Conservation (phyloP, 1,140 invertebrate species). For the Melanaphis sacchari region DNA sequence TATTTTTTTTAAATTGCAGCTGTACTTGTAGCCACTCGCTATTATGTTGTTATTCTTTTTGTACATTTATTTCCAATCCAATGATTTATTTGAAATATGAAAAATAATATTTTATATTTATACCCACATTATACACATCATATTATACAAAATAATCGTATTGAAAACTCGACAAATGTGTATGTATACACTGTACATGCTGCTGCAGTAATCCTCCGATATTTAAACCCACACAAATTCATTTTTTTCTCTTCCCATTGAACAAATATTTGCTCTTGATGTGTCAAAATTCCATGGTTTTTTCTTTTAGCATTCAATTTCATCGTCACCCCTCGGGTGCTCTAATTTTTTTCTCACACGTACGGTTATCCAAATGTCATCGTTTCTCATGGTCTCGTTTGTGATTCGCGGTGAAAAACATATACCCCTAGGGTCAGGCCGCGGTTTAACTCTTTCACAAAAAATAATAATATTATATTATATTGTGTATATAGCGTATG, state of each 20-base stretch:
- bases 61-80: slow-evolving; percentile 26
- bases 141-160: background rate
- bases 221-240: slow-evolving; percentile 46
- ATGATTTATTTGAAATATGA: slow-evolving; percentile 49
- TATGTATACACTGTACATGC: background rate
- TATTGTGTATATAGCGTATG: background rate
- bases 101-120: background rate
- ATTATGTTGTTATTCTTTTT: slow-evolving; percentile 36
- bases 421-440: slow-evolving; percentile 39
- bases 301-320: slow-evolving; percentile 37
- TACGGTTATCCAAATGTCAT: slow-evolving; percentile 39
- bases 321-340: slow-evolving; percentile 32
- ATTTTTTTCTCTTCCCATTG: slow-evolving; percentile 42
- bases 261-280: slow-evolving; percentile 54
- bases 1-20: slow-evolving; percentile 39
- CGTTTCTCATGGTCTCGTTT: slow-evolving; percentile 50
- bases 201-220: background rate
- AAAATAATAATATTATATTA: slow-evolving; percentile 34
- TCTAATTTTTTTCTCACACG: slow-evolving; percentile 53
- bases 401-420: slow-evolving; percentile 16
- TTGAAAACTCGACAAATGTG: background rate
- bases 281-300: slow-evolving; percentile 44
- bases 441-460: slow-evolving; percentile 51
- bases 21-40: background rate
- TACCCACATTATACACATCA: background rate